Evolutionary conservation across 2,888 invertebrate genomes (phyloP).

Genomic region (Cynaeus angustus): DNA sequence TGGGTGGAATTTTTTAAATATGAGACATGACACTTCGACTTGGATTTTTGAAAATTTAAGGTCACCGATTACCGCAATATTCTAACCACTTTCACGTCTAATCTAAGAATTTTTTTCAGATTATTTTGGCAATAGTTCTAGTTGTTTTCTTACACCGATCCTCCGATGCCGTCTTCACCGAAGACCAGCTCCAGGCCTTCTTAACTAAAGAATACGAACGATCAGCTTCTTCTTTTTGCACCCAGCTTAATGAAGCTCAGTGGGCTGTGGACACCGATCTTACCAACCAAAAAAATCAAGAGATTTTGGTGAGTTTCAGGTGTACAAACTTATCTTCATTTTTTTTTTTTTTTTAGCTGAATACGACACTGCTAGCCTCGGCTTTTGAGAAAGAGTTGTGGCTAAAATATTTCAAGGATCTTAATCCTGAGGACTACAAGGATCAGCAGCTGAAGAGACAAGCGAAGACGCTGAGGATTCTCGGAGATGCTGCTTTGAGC

Average conservation of each 20-base stretch:
- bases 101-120: too few species aligned
- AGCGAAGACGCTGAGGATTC: conserved; percentile 70
- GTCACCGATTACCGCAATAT: too few species aligned
- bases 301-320: conserved; percentile 59
- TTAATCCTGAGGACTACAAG: conserved; percentile 67
- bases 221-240: conserved; percentile 63
- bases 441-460: conserved; percentile 70
- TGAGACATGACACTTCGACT: too few species aligned
- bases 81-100: too few species aligned
- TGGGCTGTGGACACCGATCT: conserved; percentile 69
- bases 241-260: conserved; percentile 65
- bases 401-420: conserved; percentile 66
- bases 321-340: too few species aligned
- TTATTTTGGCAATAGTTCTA: background rate
- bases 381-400: conserved; percentile 70
- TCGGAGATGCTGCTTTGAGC: conserved; percentile 72
- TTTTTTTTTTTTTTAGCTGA: conserved; percentile 58
- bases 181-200: conserved; percentile 56
- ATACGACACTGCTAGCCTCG: conserved; percentile 60
- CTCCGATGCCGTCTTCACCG: conserved; percentile 18
- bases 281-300: conserved; percentile 60
- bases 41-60: too few species aligned
- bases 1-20: background rate
- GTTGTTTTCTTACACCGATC: background rate
- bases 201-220: conserved; percentile 61